Conservation (phyloP, 2,113 vertebrate genomes). For the Bombycilla garrulus region DNA sequence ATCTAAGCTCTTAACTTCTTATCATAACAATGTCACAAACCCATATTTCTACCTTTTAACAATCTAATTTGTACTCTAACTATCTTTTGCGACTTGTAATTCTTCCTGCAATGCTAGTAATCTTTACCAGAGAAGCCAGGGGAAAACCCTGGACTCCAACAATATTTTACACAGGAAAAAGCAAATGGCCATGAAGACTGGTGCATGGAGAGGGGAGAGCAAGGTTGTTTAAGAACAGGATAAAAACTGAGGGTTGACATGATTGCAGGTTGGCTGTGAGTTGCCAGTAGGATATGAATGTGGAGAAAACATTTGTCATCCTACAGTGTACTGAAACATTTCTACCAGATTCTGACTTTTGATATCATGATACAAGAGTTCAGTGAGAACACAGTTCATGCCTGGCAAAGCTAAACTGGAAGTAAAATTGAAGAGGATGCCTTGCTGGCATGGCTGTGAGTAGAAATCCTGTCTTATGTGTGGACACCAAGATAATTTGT, state of each 20-base stretch:
- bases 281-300: neutral
- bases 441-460: neutral
- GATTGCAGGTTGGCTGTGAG: neutral
- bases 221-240: neutral
- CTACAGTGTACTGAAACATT: neutral
- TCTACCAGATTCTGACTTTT: neutral
- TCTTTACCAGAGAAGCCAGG: too few relatives aligned
- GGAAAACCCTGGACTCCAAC: too few relatives aligned
- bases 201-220: neutral
- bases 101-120: too few relatives aligned
- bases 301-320: neutral
- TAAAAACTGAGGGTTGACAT: neutral
- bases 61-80: too few relatives aligned
- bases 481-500: neutral
- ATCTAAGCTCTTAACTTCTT: too few relatives aligned
- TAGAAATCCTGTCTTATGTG: neutral
- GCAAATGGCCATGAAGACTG: neutral
- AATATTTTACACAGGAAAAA: neutral
- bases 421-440: neutral
- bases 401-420: neutral
- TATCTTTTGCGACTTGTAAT: too few relatives aligned
- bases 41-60: too few relatives aligned
- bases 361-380: neutral
- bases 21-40: too few relatives aligned
- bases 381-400: neutral